These are phyloP conservation scores for Drosophila ogumai DNA, from an alignment of 1,140 invertebrate species.

Conservation along the genomic window DNA sequence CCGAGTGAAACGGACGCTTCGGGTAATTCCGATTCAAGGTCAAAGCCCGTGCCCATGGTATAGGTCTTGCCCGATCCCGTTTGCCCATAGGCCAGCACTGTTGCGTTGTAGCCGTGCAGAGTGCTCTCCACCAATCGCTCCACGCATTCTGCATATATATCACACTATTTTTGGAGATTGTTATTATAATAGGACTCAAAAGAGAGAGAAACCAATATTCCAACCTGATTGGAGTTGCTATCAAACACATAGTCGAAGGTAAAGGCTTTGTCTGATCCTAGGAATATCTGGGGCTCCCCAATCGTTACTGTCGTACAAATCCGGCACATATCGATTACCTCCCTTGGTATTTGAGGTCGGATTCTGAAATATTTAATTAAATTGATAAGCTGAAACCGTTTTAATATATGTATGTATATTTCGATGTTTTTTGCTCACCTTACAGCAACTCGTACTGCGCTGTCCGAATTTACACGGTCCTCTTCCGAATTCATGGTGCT, in stretches of 20 bases:
- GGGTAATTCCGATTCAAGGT: slow-evolving; percentile 88
- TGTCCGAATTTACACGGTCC: slow-evolving; percentile 21
- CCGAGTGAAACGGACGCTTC: slow-evolving; percentile 89
- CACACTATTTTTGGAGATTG: slow-evolving; percentile 77
- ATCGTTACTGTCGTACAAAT: slow-evolving; percentile 95
- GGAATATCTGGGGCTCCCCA: slow-evolving; percentile 95
- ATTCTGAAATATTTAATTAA: slow-evolving; percentile 88
- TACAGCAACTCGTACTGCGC: slow-evolving; percentile 40
- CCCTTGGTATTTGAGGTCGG: slow-evolving; percentile 95
- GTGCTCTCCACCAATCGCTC: slow-evolving; percentile 93
- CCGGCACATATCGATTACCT: slow-evolving; percentile 97
- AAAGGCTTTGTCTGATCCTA: slow-evolving; percentile 97
- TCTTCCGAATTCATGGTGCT: slow-evolving; percentile 28
- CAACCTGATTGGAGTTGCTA: slow-evolving; percentile 88
- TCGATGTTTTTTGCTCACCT: slow-evolving; percentile 9
- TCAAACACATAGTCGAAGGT: slow-evolving; percentile 99
- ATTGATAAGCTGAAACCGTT: not conserved
- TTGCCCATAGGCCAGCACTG: slow-evolving; percentile 98
- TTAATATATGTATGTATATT: too few species aligned
- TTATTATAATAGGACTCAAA: slow-evolving; percentile 47
- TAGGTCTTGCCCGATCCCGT: slow-evolving; percentile 99
- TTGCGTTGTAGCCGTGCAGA: slow-evolving; percentile 97
- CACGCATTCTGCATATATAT: slow-evolving; percentile 95
- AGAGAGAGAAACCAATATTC: not conserved
- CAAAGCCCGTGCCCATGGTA: slow-evolving; percentile 99